Conservation (phyloP, 1,140 invertebrate species). For the Zaprionus africanus region DNA sequence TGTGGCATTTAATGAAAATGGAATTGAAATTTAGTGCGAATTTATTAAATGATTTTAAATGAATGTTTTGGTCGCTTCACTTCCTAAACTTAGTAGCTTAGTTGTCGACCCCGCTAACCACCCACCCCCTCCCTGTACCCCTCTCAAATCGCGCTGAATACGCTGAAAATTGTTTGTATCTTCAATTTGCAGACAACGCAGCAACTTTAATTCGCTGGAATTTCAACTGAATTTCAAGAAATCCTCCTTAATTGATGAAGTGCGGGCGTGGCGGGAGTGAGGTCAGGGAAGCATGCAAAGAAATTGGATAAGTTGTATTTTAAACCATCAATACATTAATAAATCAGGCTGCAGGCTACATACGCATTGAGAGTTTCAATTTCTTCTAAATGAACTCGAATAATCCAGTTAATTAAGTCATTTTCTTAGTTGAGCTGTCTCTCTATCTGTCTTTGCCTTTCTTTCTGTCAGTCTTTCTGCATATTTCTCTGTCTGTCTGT, state of each 20-base stretch:
- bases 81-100: constrained; percentile 18
- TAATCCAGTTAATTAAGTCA: not conserved
- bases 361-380: not conserved
- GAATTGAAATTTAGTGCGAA: constrained; percentile 82
- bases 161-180: not conserved
- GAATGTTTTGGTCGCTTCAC: constrained; percentile 63
- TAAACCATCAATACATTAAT: not conserved
- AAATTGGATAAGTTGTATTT: not conserved
- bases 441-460: not conserved
- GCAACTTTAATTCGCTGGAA: not conserved
- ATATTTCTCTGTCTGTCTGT: not conserved
- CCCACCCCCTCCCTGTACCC: not conserved
- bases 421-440: not conserved
- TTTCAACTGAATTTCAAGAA: not conserved
- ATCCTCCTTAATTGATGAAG: not conserved
- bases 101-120: not conserved
- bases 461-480: not conserved
- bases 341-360: not conserved
- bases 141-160: not conserved
- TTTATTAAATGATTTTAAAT: constrained; percentile 82
- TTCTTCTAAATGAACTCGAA: not conserved
- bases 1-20: constrained; percentile 82
- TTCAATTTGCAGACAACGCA: not conserved
- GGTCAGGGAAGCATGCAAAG: not conserved
- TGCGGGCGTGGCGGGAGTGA: not conserved